A percentile compares a stretch with the other conserved stretches of the same genome.
Conservation (phyloP, 2,113 vertebrate genomes). For the Phycodurus eques region DNA sequence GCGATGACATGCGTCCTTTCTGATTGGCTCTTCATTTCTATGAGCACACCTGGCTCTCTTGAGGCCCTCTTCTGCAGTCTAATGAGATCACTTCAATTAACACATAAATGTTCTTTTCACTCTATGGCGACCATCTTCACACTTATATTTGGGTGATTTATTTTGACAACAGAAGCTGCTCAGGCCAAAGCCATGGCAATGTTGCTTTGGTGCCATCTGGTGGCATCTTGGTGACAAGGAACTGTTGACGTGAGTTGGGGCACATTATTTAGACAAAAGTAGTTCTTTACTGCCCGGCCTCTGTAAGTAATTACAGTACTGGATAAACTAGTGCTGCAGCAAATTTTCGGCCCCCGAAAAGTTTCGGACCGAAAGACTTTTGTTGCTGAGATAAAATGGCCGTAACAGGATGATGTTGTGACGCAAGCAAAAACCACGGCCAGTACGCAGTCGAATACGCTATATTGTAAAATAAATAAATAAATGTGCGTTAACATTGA, state of each 20-base stretch:
- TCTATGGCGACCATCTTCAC: not conserved
- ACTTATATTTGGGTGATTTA: not conserved
- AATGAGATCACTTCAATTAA: conserved; percentile 28
- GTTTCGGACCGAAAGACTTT: too few species aligned
- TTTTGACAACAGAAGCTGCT: not conserved
- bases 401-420: too few species aligned
- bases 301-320: too few species aligned
- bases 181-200: not conserved
- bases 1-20: conserved; percentile 25
- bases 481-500: too few species aligned
- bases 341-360: too few species aligned
- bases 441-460: too few species aligned
- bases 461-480: too few species aligned
- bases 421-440: too few species aligned
- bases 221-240: too few species aligned
- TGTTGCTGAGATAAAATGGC: too few species aligned
- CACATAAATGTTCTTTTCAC: conserved; percentile 5
- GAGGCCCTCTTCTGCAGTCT: conserved; percentile 22
- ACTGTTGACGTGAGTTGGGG: too few species aligned
- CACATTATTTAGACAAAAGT: not conserved
- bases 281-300: not conserved
- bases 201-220: not conserved
- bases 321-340: too few species aligned
- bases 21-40: conserved; percentile 38
- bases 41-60: conserved; percentile 49